A percentile compares a stretch with the other conserved stretches of the same genome.
Evolutionary conservation across 2,888 invertebrate genomes (phyloP).

Genomic region (Baronia brevicornis): DNA sequence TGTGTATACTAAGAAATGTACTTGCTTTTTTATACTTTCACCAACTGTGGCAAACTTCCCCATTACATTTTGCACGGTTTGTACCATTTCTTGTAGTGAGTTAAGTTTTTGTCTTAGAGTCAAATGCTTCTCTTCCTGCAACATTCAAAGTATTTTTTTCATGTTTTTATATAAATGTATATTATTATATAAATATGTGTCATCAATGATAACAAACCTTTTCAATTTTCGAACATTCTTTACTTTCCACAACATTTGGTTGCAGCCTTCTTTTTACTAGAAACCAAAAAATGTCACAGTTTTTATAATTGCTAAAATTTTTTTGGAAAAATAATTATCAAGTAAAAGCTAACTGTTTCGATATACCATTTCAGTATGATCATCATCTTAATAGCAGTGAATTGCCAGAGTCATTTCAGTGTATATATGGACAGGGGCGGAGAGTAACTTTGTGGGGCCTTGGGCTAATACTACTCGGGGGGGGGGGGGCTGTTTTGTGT

Average conservation of each 20-base stretch:
- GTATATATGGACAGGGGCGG: too few species aligned
- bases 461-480: too few species aligned
- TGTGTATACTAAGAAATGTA: conserved; percentile 19
- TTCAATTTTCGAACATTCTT: conserved; percentile 12
- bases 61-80: conserved; percentile 94
- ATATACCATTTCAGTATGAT: too few species aligned
- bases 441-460: too few species aligned
- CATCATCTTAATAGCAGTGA: too few species aligned
- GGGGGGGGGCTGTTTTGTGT: too few species aligned
- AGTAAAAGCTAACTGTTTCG: too few species aligned
- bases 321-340: background rate
- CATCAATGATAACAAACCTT: too few species aligned
- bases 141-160: conserved; percentile 15
- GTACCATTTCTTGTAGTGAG: conserved; percentile 95
- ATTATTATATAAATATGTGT: too few species aligned
- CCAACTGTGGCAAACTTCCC: conserved; percentile 92
- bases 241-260: conserved; percentile 6
- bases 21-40: conserved; percentile 94
- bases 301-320: background rate
- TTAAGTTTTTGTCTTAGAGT: conserved; percentile 91
- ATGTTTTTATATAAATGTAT: too few species aligned
- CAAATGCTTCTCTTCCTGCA: conserved; percentile 92
- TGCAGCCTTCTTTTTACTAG: conserved; percentile 14
- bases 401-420: too few species aligned
- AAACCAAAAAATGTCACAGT: conserved; percentile 6